Conservation (phyloP, 2,888 invertebrate genomes). For the Cryptops parisi region DNA sequence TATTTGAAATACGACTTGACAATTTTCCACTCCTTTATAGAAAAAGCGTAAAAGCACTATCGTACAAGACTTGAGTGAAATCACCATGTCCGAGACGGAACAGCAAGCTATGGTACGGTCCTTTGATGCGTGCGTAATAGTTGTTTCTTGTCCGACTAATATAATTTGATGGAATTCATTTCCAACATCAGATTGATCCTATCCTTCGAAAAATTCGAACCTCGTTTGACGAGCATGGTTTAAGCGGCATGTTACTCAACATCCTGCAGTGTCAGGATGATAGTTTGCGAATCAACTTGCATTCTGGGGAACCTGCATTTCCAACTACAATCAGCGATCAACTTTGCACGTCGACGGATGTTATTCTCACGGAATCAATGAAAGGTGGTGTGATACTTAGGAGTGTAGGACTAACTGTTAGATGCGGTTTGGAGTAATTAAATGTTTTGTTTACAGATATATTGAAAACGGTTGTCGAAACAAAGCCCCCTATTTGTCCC, state of each 20-base stretch:
- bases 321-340: conserved; percentile 18
- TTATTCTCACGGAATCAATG: not conserved
- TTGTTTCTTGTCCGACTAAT: no score
- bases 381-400: not conserved
- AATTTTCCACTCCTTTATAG: no score
- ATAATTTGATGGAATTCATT: no score
- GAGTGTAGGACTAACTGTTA: not conserved
- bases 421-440: not conserved
- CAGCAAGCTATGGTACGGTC: no score
- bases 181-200: conserved; percentile 29
- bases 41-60: no score
- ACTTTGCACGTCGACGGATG: no score
- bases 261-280: conserved; percentile 4
- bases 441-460: not conserved
- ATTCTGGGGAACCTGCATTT: conserved; percentile 24
- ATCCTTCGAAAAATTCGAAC: conserved; percentile 33
- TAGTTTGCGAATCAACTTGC: not conserved
- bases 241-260: conserved; percentile 30
- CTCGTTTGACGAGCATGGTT: conserved; percentile 34
- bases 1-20: no score
- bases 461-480: not conserved
- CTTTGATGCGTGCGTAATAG: no score
- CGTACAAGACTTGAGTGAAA: no score
- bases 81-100: no score
- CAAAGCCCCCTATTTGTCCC: not conserved